Conservation (phyloP, 1,140 invertebrate genomes). For the Sycophaga agraensis region DNA sequence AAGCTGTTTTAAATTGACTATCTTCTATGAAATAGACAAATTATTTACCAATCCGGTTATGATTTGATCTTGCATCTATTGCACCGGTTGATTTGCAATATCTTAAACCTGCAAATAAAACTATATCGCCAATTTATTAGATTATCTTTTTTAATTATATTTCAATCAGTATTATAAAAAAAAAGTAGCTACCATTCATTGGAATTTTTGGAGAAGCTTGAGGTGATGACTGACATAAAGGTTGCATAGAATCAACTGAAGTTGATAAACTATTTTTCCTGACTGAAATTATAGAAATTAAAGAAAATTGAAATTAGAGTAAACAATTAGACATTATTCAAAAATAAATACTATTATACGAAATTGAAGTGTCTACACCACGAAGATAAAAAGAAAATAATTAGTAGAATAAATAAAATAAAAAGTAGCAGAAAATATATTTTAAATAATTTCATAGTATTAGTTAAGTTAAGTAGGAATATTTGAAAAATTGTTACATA, state of each 20-base stretch:
- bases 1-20: background rate
- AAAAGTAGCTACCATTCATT: constrained; percentile 33
- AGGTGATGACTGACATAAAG: constrained; percentile 38
- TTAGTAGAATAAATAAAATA: background rate
- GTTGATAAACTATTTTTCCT: constrained; percentile 42
- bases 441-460: constrained; percentile 22
- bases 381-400: background rate
- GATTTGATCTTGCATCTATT: constrained; percentile 37
- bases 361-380: background rate
- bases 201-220: constrained; percentile 29
- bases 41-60: constrained; percentile 33
- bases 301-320: background rate
- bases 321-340: too few relatives aligned
- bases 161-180: background rate
- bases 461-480: constrained; percentile 12
- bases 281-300: constrained; percentile 40
- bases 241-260: constrained; percentile 41
- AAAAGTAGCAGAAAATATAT: constrained; percentile 5
- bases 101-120: constrained; percentile 41
- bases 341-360: background rate
- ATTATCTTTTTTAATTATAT: background rate
- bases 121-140: constrained; percentile 17
- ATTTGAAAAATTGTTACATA: constrained; percentile 46
- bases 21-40: background rate
- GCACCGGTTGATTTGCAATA: constrained; percentile 44